These are phyloP conservation scores for Syngnathoides biaculeatus DNA, from an alignment of 2,113 vertebrate species.

Conservation along the genomic window DNA sequence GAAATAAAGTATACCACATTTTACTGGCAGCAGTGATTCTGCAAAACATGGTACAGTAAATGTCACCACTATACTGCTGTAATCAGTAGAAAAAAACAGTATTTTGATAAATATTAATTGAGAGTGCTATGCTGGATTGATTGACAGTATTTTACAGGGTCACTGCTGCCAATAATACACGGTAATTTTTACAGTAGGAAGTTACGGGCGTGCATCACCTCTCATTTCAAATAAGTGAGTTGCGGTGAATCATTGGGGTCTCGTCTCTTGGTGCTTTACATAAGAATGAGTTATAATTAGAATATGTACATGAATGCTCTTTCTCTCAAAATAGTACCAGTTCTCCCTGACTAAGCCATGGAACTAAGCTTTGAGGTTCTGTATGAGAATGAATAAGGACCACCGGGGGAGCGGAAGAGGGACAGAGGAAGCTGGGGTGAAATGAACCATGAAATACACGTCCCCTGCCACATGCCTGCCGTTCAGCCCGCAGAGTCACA, in stretches of 20 bases:
- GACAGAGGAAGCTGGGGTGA: conserved; percentile 23
- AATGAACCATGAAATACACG: conserved; percentile 52
- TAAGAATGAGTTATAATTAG: conserved; percentile 62
- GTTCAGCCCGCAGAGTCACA: conserved; percentile 42
- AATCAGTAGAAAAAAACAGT: no score
- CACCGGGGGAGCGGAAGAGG: conserved; percentile 10
- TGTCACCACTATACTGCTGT: no score
- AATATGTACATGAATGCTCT: conserved; percentile 34
- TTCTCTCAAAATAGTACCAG: conserved; percentile 45
- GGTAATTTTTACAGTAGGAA: no score
- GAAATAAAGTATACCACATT: no score
- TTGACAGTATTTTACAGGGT: no score
- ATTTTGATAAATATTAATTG: not conserved
- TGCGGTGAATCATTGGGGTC: conserved; percentile 51
- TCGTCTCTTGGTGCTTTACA: conserved; percentile 51
- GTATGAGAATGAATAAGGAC: conserved; percentile 41
- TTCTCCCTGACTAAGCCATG: conserved; percentile 43
- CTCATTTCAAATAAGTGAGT: conserved; percentile 37
- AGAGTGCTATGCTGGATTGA: no score
- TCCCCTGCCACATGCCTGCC: conserved; percentile 45
- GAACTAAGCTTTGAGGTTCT: conserved; percentile 46
- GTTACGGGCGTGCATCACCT: not conserved
- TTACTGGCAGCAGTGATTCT: no score
- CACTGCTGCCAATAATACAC: no score
- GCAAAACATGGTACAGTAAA: no score